Evolutionary conservation across 2,113 vertebrate species (phyloP), one percentile per base, ranked within the genome.

Genomic region (Heloderma charlesbogerti): DNA sequence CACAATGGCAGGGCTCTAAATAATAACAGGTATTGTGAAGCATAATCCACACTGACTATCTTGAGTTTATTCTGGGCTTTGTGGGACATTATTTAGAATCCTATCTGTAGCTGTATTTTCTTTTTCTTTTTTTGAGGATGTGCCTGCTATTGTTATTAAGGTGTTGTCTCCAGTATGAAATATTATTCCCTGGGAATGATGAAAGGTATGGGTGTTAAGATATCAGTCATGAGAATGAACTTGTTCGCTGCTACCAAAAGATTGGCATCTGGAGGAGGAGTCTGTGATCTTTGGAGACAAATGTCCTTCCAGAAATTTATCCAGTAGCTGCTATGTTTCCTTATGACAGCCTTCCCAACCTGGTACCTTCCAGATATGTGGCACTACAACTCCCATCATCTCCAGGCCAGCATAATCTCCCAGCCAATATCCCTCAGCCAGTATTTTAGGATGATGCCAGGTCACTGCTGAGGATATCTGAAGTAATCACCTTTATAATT

Each of bases 91-190:
- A 34, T 80, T 57, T 51, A 60, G 29, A 75, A 54, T 63, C 31
- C 77, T 69, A 18, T 67, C 63, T 72, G 78, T 72, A 48, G 34
- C 88, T 81, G n/a, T 31, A 54, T 82, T 89, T 54, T 54, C 1
- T 51, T 12, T 54, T 74, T 51, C 22, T 72, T 72, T 72, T 72
- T 72, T 34, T 40, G 67, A 89, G 67, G 67, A 83, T 60, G 12
- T 43, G 51, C 45, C 66, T 74, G 78, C 40, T 74, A 3, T 72
- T 66, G 37, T 63, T 84, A 63, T 66, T 79, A 66, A 79, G 43
- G 34, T 57, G 51, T 71, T 89, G 51, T 84, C 72, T 89, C 88
- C 57, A 74, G 40, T 34, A 31, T 78, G 69, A 69, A 57, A 83
- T 45, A 27, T 27, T 69, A 43, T n/a, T 63, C 54, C 40, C n/a